These are phyloP conservation scores for Sarcophaga bullata DNA, from an alignment of 1,140 invertebrate genomes.

Conservation along the genomic window DNA sequence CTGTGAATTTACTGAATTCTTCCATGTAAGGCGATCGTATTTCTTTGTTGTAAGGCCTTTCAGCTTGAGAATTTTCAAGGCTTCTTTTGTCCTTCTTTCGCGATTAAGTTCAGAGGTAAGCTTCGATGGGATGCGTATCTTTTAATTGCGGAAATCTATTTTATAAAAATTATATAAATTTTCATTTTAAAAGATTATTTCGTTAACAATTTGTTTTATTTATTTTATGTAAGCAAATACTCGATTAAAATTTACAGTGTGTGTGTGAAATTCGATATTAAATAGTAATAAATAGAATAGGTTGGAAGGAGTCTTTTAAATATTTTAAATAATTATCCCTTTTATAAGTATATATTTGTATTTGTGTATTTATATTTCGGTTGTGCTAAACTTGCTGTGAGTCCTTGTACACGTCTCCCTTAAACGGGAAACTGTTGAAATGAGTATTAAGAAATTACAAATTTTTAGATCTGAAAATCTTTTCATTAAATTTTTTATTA, in stretches of 20 bases:
- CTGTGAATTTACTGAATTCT: slow-evolving; percentile 83
- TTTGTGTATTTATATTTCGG: slow-evolving; percentile 16
- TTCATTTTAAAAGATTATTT: not conserved
- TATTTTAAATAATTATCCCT: not conserved
- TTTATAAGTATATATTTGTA: slow-evolving; percentile 15
- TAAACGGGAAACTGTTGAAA: slow-evolving; percentile 52
- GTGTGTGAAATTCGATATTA: not conserved
- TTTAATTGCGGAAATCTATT: slow-evolving; percentile 58
- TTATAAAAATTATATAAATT: slow-evolving; percentile 3
- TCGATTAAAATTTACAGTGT: slow-evolving; percentile 32
- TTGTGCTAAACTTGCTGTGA: slow-evolving; percentile 51
- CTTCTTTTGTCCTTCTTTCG: slow-evolving; percentile 84
- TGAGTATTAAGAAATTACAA: slow-evolving; percentile 13
- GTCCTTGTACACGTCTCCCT: slow-evolving; percentile 63
- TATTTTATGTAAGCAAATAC: slow-evolving; percentile 24
- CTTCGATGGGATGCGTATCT: slow-evolving; percentile 73
- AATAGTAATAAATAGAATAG: not conserved
- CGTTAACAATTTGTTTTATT: not conserved
- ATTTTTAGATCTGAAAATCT: slow-evolving; percentile 23
- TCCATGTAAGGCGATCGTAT: slow-evolving; percentile 89
- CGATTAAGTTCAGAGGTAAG: slow-evolving; percentile 74
- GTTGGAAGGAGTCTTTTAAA: not conserved
- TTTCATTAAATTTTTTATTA: not conserved
- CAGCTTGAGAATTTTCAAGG: slow-evolving; percentile 88
- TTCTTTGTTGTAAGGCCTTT: slow-evolving; percentile 84